Percentiles rank a stretch among this genome's conserved stretches.
Evolutionary conservation across 2,888 invertebrate species (phyloP).

Genomic region (Leucophora obtusa): DNA sequence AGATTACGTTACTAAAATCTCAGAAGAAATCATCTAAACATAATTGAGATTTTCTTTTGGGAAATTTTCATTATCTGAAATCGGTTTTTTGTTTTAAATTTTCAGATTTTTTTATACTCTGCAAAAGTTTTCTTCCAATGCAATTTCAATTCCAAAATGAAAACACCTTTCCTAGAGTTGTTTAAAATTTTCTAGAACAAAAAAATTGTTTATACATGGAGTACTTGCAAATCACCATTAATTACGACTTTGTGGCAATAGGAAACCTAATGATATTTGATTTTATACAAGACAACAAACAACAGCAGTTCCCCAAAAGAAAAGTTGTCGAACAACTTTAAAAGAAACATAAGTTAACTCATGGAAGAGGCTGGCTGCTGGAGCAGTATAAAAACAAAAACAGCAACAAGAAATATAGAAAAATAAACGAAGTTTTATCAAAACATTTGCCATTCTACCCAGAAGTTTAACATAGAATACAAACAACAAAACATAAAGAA

Average conservation of each 20-base stretch:
- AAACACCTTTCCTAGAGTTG: too few species aligned
- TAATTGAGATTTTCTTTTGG: too few species aligned
- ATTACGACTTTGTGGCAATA: constrained; percentile 36
- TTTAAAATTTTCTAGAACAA: not conserved
- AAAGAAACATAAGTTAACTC: constrained; percentile 23
- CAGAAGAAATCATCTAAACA: too few species aligned
- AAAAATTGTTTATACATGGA: constrained; percentile 19
- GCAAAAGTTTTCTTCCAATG: too few species aligned
- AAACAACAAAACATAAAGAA: constrained; percentile 23
- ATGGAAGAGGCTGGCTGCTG: not conserved
- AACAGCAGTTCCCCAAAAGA: constrained; percentile 28
- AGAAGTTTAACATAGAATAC: constrained; percentile 17
- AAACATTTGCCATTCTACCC: constrained; percentile 36
- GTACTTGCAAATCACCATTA: constrained; percentile 40
- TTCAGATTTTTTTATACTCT: too few species aligned
- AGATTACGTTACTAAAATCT: too few species aligned
- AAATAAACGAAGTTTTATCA: constrained; percentile 9
- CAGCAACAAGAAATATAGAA: constrained; percentile 1
- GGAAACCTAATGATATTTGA: constrained; percentile 39
- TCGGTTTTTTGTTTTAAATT: too few species aligned
- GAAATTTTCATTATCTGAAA: too few species aligned
- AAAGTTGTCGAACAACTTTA: constrained; percentile 38
- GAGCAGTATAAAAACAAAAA: constrained; percentile 5
- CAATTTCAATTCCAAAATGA: not conserved
- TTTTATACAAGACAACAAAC: constrained; percentile 15